phyloP scores from a whole-genome alignment of 2,888 invertebrate genomes.

The Andrena bicolor region DNA sequence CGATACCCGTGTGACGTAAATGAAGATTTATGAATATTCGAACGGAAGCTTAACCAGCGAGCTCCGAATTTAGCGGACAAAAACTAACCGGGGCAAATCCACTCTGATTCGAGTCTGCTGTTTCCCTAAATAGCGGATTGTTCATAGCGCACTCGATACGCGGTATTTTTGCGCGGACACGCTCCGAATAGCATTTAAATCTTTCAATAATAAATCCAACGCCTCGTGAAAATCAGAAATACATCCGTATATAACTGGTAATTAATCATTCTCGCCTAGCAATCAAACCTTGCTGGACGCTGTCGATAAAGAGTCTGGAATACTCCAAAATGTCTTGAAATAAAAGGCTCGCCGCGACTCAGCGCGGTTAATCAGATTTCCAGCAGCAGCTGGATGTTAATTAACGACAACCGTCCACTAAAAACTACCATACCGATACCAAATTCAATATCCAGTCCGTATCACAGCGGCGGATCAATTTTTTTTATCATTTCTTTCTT shows the following conservation, averaged over 20 bases:
- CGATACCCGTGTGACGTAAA: constrained; percentile 35
- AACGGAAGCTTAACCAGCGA: constrained; percentile 24
- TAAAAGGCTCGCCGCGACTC: neutral
- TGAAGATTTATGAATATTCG: constrained; percentile 46
- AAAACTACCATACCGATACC: neutral
- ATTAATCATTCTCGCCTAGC: no score
- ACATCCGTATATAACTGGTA: no score
- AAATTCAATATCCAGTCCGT: neutral
- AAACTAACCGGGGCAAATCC: constrained; percentile 22
- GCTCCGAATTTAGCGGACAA: constrained; percentile 42
- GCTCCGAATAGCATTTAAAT: no score
- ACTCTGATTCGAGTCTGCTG: neutral
- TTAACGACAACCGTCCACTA: constrained; percentile 15
- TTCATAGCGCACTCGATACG: neutral
- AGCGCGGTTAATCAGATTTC: neutral
- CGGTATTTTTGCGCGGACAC: no score
- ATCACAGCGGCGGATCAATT: constrained; percentile 5
- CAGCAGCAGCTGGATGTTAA: constrained; percentile 4
- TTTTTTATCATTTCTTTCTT: neutral
- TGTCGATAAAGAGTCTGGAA: no score
- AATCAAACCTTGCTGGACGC: no score
- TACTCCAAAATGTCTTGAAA: neutral
- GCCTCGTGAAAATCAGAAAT: no score
- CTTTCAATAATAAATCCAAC: no score
- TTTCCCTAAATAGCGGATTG: neutral